phyloP scores from a whole-genome alignment of 2,797 vertebrate genomes.

The Petrocephalus sullivani region DNA sequence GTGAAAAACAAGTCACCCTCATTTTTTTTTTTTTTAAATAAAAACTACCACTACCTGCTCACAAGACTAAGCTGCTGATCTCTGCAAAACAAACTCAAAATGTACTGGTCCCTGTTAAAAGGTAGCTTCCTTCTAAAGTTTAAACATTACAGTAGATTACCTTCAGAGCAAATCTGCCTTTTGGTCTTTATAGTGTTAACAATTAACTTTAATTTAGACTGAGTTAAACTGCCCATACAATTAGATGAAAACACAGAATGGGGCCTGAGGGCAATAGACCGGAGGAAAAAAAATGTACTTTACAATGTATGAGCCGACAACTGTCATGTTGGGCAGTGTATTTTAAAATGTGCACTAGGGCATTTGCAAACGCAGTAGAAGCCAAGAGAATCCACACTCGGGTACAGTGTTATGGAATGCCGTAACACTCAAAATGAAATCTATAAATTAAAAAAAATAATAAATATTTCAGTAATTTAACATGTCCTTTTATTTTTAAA shows the following conservation, averaged over 20 bases:
- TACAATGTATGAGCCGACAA: not conserved
- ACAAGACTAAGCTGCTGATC: constrained; percentile 4
- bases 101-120: not conserved
- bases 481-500: not conserved
- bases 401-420: not conserved
- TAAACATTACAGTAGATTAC: not conserved
- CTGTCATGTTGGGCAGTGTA: not conserved
- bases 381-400: not conserved
- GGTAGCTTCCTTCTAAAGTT: not conserved
- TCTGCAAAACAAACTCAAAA: not conserved
- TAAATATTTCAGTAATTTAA: not conserved
- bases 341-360: not conserved
- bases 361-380: not conserved
- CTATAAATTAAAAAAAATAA: not conserved
- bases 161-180: not conserved
- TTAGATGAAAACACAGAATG: not conserved
- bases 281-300: not conserved
- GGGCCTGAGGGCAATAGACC: not conserved
- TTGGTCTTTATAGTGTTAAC: not conserved
- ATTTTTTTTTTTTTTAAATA: not conserved
- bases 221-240: not conserved
- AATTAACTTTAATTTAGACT: not conserved
- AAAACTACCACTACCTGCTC: not conserved
- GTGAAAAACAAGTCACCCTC: constrained; percentile 2
- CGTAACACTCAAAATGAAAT: not conserved